Percentiles rank a stretch among this genome's conserved stretches.
These are phyloP conservation scores for Gorsachius goisagi DNA, from an alignment of 2,113 vertebrate genomes.

Conservation along the genomic window DNA sequence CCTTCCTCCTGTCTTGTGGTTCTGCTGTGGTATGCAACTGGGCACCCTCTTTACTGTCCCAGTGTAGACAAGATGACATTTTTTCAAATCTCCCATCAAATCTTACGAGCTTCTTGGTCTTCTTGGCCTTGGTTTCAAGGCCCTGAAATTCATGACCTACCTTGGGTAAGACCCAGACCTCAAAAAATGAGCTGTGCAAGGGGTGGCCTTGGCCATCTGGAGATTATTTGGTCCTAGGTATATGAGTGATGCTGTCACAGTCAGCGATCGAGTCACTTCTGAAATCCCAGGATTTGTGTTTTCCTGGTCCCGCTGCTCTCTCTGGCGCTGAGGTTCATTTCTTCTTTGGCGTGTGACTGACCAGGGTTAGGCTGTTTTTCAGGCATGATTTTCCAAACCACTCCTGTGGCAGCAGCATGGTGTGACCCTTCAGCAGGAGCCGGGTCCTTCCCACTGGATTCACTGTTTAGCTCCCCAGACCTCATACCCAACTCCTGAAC, in stretches of 20 bases:
- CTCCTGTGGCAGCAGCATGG: not conserved
- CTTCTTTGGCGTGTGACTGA: not conserved
- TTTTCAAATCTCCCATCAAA: not conserved
- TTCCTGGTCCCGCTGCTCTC: not conserved
- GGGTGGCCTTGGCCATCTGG: not conserved
- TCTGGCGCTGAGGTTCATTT: not conserved
- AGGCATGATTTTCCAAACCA: not conserved
- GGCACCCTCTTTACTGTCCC: not conserved
- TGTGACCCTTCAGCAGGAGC: not conserved
- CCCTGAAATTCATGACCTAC: rapidly evolving
- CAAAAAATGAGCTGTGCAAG: not conserved
- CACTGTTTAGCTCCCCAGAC: not conserved
- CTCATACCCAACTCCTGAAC: not conserved
- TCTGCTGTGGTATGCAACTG: not conserved
- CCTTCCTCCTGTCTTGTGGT: not conserved
- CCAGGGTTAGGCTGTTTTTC: not conserved
- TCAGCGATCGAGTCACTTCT: not conserved
- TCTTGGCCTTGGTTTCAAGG: not conserved
- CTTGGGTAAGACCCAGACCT: not conserved
- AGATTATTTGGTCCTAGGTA: rapidly evolving
- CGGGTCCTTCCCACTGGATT: not conserved
- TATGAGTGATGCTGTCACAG: not conserved
- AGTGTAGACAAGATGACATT: not conserved
- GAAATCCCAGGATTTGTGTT: not conserved
- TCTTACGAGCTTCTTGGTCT: not conserved